These are phyloP conservation scores for Allygus modestus DNA, from an alignment of 2,888 invertebrate species.

Conservation along the genomic window DNA sequence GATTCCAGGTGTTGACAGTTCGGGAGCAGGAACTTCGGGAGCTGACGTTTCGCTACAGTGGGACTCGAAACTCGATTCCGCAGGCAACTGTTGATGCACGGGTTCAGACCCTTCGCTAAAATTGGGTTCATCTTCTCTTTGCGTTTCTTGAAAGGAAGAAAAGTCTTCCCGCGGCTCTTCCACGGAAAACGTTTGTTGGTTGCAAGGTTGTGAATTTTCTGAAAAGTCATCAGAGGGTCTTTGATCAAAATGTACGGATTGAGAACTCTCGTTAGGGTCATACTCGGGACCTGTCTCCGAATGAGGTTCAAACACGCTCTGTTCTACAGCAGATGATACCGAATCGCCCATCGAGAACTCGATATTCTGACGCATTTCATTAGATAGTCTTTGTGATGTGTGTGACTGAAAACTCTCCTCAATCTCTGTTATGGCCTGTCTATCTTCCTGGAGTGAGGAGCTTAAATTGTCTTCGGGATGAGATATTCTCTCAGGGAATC, in stretches of 20 bases:
- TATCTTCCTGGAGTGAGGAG: neutral
- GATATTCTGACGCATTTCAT: neutral
- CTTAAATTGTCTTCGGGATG: neutral
- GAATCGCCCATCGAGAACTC: slow-evolving; percentile 25
- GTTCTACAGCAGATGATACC: slow-evolving; percentile 21
- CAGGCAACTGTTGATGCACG: neutral
- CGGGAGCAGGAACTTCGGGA: neutral
- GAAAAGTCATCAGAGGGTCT: neutral
- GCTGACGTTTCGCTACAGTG: neutral
- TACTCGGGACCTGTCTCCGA: neutral
- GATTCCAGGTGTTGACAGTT: neutral
- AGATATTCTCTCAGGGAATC: slow-evolving; percentile 4
- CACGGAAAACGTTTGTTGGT: neutral
- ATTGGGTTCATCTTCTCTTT: neutral
- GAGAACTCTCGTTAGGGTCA: slow-evolving; percentile 12
- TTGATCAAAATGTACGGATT: slow-evolving; percentile 14
- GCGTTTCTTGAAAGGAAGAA: neutral
- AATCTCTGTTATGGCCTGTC: neutral
- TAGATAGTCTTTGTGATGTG: neutral
- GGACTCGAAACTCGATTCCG: neutral
- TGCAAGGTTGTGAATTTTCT: neutral
- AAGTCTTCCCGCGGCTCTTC: neutral
- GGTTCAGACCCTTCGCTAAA: neutral
- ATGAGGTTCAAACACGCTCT: slow-evolving; percentile 1
- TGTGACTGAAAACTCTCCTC: neutral